These are phyloP conservation scores for Glyphotaelius pellucidus DNA, from an alignment of 2,888 invertebrate genomes.

Conservation along the genomic window DNA sequence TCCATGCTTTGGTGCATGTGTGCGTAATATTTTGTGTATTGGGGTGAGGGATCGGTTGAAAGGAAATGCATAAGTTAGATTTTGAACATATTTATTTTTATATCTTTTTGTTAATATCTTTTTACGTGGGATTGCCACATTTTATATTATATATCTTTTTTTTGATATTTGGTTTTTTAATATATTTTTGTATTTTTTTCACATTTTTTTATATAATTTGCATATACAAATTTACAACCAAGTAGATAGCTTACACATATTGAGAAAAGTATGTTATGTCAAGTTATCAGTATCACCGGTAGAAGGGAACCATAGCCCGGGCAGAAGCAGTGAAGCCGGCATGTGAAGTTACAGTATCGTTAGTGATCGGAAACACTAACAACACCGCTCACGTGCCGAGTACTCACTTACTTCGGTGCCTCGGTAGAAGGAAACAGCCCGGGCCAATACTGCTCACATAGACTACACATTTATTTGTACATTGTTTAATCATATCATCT, in stretches of 20 bases:
- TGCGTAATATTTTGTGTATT: background rate
- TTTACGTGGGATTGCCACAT: conserved; percentile 52
- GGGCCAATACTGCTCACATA: conserved; percentile 51
- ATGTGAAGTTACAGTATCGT: background rate
- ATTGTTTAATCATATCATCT: conserved; percentile 61
- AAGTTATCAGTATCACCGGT: conserved; percentile 52
- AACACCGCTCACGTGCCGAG: no score
- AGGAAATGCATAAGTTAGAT: background rate
- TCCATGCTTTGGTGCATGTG: background rate
- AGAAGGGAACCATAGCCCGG: background rate
- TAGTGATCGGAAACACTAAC: no score
- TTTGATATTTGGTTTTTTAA: conserved; percentile 63
- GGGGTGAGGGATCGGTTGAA: background rate
- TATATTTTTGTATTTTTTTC: conserved; percentile 60
- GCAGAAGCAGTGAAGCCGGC: background rate
- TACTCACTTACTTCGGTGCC: background rate
- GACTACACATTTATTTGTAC: conserved; percentile 61
- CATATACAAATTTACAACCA: conserved; percentile 55
- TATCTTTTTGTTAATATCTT: conserved; percentile 62
- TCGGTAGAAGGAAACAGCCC: background rate
- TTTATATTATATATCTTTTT: conserved; percentile 56
- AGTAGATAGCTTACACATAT: conserved; percentile 58
- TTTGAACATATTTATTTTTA: conserved; percentile 58
- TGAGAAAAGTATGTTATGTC: conserved; percentile 66
- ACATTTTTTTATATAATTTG: conserved; percentile 58